These are phyloP conservation scores for Pycnomerus fuliginosus DNA, from an alignment of 2,888 invertebrate species.

Conservation along the genomic window DNA sequence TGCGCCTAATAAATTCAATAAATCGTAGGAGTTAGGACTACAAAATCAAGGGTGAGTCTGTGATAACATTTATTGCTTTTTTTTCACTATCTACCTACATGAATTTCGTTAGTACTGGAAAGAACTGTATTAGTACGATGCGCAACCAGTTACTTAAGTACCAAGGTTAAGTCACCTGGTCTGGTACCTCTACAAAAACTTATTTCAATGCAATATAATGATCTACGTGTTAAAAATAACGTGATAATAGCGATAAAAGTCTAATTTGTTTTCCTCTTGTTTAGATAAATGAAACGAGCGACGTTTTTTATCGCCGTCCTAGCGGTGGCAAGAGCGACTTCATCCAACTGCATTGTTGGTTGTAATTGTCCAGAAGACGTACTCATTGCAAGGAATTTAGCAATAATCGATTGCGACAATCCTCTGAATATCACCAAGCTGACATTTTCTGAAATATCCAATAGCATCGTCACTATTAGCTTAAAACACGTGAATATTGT, in stretches of 20 bases:
- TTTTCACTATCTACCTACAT: slow-evolving; percentile 9
- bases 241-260: not conserved
- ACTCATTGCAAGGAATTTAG: slow-evolving; percentile 26
- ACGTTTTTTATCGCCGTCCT: slow-evolving; percentile 24
- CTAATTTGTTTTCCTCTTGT: slow-evolving; percentile 5
- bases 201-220: too few relatives aligned
- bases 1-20: too few relatives aligned
- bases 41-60: too few relatives aligned
- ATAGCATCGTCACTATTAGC: slow-evolving; percentile 29
- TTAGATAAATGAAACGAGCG: slow-evolving; percentile 15
- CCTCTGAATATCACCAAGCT: slow-evolving; percentile 34
- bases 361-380: slow-evolving; percentile 36
- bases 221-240: not conserved
- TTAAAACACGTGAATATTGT: slow-evolving; percentile 56
- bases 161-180: slow-evolving; percentile 6
- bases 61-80: too few relatives aligned
- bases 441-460: slow-evolving; percentile 31
- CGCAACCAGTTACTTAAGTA: slow-evolving; percentile 35
- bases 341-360: slow-evolving; percentile 30
- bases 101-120: too few relatives aligned
- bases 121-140: slow-evolving; percentile 21
- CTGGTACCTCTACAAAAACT: too few relatives aligned
- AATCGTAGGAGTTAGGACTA: too few relatives aligned
- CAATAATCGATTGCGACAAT: slow-evolving; percentile 34
- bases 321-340: slow-evolving; percentile 27